Percentiles rank a stretch among this genome's conserved stretches.
These are phyloP conservation scores for Phalera bucephala DNA, from an alignment of 2,888 invertebrate genomes.

Conservation along the genomic window DNA sequence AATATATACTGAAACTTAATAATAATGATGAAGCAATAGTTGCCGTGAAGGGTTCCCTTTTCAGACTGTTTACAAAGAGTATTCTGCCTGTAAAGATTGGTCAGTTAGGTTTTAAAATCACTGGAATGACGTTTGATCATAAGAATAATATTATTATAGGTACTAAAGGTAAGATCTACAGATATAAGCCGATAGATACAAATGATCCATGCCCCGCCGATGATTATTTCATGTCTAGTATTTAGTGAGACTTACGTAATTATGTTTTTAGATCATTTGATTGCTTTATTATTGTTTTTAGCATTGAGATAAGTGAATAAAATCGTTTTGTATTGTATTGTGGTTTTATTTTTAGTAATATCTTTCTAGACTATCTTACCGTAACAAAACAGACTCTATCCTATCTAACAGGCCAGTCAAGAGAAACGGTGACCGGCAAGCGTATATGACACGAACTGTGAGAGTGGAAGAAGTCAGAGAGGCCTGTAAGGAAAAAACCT, in stretches of 20 bases:
- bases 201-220: slow-evolving; percentile 70
- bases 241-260: slow-evolving; percentile 30
- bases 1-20: slow-evolving; percentile 64
- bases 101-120: slow-evolving; percentile 69
- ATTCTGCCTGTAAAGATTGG: slow-evolving; percentile 67
- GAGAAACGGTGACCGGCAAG: too few species aligned
- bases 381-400: too few species aligned
- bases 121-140: slow-evolving; percentile 63
- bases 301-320: not conserved
- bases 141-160: slow-evolving; percentile 70
- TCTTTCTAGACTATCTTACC: too few species aligned
- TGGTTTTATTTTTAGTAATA: not conserved
- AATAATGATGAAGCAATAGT: slow-evolving; percentile 68
- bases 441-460: too few species aligned
- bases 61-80: slow-evolving; percentile 54
- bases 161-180: slow-evolving; percentile 74
- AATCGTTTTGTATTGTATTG: not conserved
- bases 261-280: not conserved
- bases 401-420: too few species aligned
- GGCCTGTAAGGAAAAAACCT: too few species aligned
- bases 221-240: slow-evolving; percentile 72
- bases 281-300: not conserved
- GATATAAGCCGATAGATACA: slow-evolving; percentile 61
- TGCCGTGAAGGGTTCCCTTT: slow-evolving; percentile 68
- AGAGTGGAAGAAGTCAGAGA: too few species aligned